Evolutionary conservation across 2,113 vertebrate genomes (phyloP), one percentile per base, ranked within the genome.

Genomic region (Nibea coibor): DNA sequence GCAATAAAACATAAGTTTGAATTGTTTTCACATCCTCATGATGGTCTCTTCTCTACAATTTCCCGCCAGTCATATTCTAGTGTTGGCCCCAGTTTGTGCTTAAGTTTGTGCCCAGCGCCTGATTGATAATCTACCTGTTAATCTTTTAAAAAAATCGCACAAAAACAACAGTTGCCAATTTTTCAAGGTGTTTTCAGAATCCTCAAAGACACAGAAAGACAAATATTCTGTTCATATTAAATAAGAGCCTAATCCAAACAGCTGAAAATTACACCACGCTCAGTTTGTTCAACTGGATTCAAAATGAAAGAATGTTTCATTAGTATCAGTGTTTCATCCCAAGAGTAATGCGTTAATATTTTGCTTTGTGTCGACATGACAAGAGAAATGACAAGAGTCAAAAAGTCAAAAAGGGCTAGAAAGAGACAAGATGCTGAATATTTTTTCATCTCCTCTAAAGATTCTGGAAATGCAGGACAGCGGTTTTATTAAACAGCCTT

Each of bases 391-490:
- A 26, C 7, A 35, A 35, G 31, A 35, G 31, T 35, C 31, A 35
- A 35, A 35, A 35, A 54, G 31, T 70, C 4, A 2, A 26, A 35
- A 10, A 15, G 0, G 14, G 16, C 16, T 4, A 47, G 66, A 61
- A 58, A 19, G 35, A 9, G 4, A 20, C 24, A 59, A 59, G 45
- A 54, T 17, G 39, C 24, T 8, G 24, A 54, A 31, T 54, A 1
- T 9, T 16, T 70, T 31, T 24, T 26, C 11, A 47, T 45, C 53
- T 66, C 35, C 53, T 66, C 45, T 39, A 20, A 48, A 50, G 65
- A 59, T 50, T 66, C 28, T 58, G 35, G 24, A 63, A 58, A 53
- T 31, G 39, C 70, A 56, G 35, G 20, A 45, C 31, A 68, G 63
- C 4, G 22, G 24, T 53, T 68, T 20, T 56, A 14, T 47, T 62